phyloP scores from a whole-genome alignment of 1,140 invertebrate genomes.

The Diorhabda elongata region DNA sequence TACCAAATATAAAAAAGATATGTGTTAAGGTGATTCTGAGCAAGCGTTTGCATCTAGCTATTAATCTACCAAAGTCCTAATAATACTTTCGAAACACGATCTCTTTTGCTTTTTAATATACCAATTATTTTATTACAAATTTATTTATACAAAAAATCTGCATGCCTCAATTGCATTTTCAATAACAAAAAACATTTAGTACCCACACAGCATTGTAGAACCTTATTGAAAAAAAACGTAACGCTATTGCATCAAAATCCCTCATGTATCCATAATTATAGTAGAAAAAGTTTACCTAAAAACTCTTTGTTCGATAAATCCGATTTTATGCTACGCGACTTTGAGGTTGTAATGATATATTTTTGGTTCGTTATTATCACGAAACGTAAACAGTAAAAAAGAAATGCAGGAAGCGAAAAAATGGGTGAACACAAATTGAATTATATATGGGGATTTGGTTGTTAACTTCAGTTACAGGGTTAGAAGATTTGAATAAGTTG shows the following conservation, averaged over 20 bases:
- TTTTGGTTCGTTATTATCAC: not conserved
- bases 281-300: conserved; percentile 17
- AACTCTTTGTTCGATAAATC: conserved; percentile 14
- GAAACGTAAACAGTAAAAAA: not conserved
- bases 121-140: too few relatives aligned
- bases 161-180: not conserved
- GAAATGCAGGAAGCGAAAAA: not conserved
- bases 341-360: conserved; percentile 2
- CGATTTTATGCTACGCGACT: conserved; percentile 13
- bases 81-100: too few relatives aligned
- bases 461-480: not conserved
- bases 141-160: too few relatives aligned
- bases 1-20: too few relatives aligned
- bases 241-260: not conserved
- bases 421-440: not conserved
- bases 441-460: not conserved
- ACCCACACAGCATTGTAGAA: not conserved
- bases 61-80: too few relatives aligned
- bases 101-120: too few relatives aligned
- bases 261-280: conserved; percentile 11
- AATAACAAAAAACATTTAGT: conserved; percentile 5
- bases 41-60: too few relatives aligned
- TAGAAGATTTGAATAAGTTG: too few relatives aligned
- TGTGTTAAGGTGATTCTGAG: too few relatives aligned
- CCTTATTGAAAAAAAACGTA: not conserved